Percentiles rank a stretch among this genome's conserved stretches.
Conservation (phyloP, 2,797 vertebrate species). For the Platalea minor region DNA sequence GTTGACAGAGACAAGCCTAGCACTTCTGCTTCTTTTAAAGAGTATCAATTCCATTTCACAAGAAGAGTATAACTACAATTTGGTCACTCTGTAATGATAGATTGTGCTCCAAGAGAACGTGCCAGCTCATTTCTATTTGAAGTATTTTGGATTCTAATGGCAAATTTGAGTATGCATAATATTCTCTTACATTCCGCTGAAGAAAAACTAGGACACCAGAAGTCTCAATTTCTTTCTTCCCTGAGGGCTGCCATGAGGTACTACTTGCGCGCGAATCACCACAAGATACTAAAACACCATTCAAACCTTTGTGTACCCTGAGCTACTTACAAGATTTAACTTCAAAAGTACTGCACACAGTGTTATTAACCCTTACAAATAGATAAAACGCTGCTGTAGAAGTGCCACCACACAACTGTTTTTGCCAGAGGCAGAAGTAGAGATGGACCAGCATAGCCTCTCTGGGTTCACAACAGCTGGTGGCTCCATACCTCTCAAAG, state of each 20-base stretch:
- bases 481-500: neutral
- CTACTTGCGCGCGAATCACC: slow-evolving; percentile 13
- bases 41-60: neutral
- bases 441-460: neutral
- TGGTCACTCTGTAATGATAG: neutral
- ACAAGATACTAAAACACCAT: neutral
- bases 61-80: neutral
- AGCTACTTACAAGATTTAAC: neutral
- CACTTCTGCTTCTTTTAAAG: neutral
- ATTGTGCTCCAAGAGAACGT: neutral
- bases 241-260: neutral
- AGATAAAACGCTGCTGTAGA: neutral
- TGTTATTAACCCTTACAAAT: neutral
- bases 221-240: neutral
- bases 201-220: slow-evolving; percentile 10
- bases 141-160: neutral
- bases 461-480: neutral
- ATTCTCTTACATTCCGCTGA: neutral
- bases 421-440: neutral
- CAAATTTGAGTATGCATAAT: neutral
- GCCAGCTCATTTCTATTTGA: neutral
- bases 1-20: neutral
- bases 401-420: neutral
- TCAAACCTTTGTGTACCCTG: neutral
- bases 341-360: neutral